Evolutionary conservation across 2,797 vertebrate species (phyloP).

Genomic region (Manis pentadactyla): DNA sequence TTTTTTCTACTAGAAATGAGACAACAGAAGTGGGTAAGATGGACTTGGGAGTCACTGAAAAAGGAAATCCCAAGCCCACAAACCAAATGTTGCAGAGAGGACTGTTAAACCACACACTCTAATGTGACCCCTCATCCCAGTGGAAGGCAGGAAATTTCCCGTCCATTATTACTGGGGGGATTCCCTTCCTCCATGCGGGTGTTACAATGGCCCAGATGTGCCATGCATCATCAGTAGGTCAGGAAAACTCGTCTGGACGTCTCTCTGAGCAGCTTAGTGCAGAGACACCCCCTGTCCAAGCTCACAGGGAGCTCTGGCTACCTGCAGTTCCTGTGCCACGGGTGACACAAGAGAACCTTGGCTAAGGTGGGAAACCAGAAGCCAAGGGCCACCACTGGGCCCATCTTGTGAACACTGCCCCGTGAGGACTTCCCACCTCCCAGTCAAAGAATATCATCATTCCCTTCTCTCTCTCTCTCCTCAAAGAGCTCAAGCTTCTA

Average conservation of each 20-base stretch:
- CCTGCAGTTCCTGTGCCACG: background rate
- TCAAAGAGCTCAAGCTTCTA: background rate
- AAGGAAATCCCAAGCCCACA: background rate
- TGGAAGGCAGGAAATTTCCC: background rate
- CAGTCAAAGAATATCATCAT: background rate
- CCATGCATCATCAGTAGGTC: background rate
- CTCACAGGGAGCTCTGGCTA: background rate
- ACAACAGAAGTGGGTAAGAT: background rate
- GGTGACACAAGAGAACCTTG: background rate
- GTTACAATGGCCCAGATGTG: background rate
- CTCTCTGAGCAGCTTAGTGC: background rate
- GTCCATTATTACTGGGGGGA: background rate
- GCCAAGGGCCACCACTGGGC: accelerated
- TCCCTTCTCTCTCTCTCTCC: background rate
- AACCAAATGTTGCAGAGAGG: background rate
- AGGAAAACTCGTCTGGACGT: background rate
- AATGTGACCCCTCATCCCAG: background rate
- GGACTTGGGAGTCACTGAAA: background rate
- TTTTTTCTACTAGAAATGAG: conserved; percentile 29
- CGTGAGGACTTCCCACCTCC: background rate
- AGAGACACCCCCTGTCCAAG: background rate
- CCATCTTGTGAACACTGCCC: background rate
- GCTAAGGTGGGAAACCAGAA: background rate
- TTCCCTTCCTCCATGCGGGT: background rate
- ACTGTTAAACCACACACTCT: background rate